Evolutionary conservation across 2,113 vertebrate genomes (phyloP), one percentile per base, ranked within the genome.

Genomic region (Nothoprocta pentlandii): DNA sequence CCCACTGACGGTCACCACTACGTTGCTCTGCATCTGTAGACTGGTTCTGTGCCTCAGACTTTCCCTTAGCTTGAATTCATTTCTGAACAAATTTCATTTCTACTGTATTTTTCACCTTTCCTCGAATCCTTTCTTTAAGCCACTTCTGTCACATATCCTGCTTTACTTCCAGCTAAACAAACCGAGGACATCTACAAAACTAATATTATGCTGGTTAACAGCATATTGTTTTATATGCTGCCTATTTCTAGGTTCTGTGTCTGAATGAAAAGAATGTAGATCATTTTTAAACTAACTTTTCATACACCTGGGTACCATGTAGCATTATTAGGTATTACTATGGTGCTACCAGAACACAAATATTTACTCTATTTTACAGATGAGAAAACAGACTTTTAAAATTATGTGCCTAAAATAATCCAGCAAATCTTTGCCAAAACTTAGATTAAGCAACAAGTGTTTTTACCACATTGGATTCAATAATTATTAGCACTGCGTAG

Each of bases 1-100:
- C 36, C 20, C 14, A 10, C 16, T 4, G 2, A 14, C 0, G 2
- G 22, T 42, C 1, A 0, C 26, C 4, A 3, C 36, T 10, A 2
- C 0, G 10, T 16, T 53, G 44, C 22, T 77, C 46, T 34, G 46
- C 64, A 71, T 16, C 25, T 4, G 5, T 70, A 12, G 44, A n/a
- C 14, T 51, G 8, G 46, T 16, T 51, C 30, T 0, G 0, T 44
- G 13, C 28, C 78, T 54, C 34, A n/a, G 25, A 3, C 1, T 32
- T 56, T 30, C 16, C 49, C 21, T 25, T 25, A 26, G 54, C 54
- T 0, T 28, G 10, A 6, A 32, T 30, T 75, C 14, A 5, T 7
- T 73, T 83, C 19, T 36, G 22, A 49, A 49, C 4, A 5, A 23
- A 49, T 49, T 49, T 49, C 21, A 49, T 49, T 10, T 58, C 10